Evolutionary conservation across 2,113 vertebrate genomes (phyloP).

Genomic region (Bos javanicus): DNA sequence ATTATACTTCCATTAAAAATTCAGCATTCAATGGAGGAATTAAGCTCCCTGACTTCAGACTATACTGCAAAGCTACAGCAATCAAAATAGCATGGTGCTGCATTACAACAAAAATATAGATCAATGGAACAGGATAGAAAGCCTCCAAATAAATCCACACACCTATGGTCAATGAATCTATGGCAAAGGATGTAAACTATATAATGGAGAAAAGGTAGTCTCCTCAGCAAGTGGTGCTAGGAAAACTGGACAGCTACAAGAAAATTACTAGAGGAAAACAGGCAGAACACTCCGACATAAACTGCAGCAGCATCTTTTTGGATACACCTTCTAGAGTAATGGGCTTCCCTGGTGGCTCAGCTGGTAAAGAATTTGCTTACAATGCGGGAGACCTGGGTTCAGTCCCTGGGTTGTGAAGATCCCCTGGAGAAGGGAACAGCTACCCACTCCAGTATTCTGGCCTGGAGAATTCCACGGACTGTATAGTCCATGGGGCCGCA

Average conservation of each 20-base stretch:
- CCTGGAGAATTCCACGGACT: not conserved
- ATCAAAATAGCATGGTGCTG: not conserved
- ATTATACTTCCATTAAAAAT: not conserved
- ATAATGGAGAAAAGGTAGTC: not conserved
- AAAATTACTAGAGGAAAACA: not conserved
- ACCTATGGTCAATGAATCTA: not conserved
- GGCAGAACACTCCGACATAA: not conserved
- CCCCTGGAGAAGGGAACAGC: not conserved
- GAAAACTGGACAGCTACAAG: not conserved
- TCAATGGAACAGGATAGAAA: not conserved
- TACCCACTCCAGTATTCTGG: not conserved
- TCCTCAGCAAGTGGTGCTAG: not conserved
- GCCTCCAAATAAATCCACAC: not conserved
- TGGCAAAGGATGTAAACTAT: not conserved
- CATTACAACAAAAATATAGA: not conserved
- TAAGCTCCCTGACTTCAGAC: not conserved
- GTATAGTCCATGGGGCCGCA: not conserved
- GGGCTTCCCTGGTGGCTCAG: not conserved
- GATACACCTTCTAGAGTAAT: not conserved
- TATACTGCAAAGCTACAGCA: not conserved
- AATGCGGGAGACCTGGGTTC: accelerated
- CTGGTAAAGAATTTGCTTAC: not conserved
- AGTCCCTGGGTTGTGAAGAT: not conserved
- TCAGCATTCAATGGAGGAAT: not conserved
- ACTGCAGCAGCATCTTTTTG: not conserved